phyloP scores from a whole-genome alignment of 2,113 vertebrate genomes.

The Sceloporus undulatus region DNA sequence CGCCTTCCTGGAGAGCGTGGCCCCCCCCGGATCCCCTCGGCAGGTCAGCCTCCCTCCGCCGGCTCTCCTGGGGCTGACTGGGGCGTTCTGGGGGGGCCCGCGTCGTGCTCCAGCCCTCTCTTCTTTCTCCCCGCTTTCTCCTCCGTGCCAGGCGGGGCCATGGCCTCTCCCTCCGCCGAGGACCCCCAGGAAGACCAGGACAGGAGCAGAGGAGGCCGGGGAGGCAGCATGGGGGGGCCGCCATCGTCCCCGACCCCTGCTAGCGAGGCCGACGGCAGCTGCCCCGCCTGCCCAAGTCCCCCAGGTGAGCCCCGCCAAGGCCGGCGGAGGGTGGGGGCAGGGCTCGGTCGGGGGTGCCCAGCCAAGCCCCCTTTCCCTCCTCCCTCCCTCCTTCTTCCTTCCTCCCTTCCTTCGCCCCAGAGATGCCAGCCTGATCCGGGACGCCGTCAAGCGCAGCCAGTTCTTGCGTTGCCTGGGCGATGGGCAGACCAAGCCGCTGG shows the following conservation, averaged over 20 bases:
- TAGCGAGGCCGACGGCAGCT: slow-evolving; percentile 67
- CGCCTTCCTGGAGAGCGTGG: slow-evolving; percentile 27
- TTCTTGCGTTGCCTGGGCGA: slow-evolving; percentile 84
- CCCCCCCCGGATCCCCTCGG: accelerated
- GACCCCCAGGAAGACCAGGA: not conserved
- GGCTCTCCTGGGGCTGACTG: not conserved
- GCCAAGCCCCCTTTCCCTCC: too few relatives aligned
- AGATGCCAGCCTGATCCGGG: slow-evolving; percentile 78
- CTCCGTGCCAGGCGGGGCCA: too few relatives aligned
- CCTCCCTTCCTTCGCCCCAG: slow-evolving; percentile 54
- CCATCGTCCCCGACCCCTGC: slow-evolving; percentile 79
- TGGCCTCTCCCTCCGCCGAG: not conserved
- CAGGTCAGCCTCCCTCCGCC: not conserved
- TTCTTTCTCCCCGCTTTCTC: too few relatives aligned
- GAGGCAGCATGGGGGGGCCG: slow-evolving; percentile 73
- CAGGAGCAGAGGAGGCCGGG: slow-evolving; percentile 53
- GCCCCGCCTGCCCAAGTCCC: slow-evolving; percentile 70
- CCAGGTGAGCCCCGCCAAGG: slow-evolving; percentile 62
- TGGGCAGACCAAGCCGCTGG: slow-evolving; percentile 82
- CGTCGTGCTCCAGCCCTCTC: not conserved
- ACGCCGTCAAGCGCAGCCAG: slow-evolving; percentile 79
- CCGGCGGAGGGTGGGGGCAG: too few relatives aligned
- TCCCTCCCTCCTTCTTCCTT: not conserved
- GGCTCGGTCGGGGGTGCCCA: too few relatives aligned
- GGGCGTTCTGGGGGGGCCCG: not conserved